Evolutionary conservation across 2,888 invertebrate genomes (phyloP).

Genomic region (Tortricodes alternella): DNA sequence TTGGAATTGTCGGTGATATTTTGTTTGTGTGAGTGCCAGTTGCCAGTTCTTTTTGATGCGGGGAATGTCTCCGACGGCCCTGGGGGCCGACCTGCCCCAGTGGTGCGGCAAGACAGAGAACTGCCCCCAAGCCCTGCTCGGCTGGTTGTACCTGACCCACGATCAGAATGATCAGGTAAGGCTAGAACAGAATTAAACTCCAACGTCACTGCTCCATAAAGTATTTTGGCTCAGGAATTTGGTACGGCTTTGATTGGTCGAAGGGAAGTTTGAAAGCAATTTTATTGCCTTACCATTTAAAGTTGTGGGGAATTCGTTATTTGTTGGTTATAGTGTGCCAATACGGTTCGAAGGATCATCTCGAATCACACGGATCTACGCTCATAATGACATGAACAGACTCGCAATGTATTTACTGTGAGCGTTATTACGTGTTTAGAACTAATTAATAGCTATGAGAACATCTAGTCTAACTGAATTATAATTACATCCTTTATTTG

Average conservation of each 20-base stretch:
- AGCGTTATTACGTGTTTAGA: neutral
- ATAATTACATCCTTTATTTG: neutral
- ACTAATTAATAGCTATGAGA: neutral
- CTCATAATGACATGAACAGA: no score
- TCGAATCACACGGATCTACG: no score
- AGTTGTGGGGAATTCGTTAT: no score
- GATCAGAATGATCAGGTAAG: conserved; percentile 75
- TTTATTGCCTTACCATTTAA: no score
- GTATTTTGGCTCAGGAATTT: conserved; percentile 27
- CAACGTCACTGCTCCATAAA: conserved; percentile 22
- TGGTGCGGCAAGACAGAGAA: conserved; percentile 71
- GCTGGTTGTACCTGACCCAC: conserved; percentile 71
- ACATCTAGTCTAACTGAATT: neutral
- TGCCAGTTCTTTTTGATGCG: conserved; percentile 47
- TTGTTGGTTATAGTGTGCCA: no score
- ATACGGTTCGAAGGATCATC: no score
- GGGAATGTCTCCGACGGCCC: conserved; percentile 73
- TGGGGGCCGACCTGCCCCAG: conserved; percentile 70
- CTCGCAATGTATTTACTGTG: no score
- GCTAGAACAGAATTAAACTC: conserved; percentile 10
- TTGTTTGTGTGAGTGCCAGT: conserved; percentile 33
- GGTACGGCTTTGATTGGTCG: neutral
- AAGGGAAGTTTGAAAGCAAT: neutral
- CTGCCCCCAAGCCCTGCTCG: conserved; percentile 68
- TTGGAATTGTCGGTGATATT: conserved; percentile 5